Percentiles rank a stretch among this genome's conserved stretches.
Conservation (phyloP, 2,888 invertebrate species). For the Tinea pellionella region DNA sequence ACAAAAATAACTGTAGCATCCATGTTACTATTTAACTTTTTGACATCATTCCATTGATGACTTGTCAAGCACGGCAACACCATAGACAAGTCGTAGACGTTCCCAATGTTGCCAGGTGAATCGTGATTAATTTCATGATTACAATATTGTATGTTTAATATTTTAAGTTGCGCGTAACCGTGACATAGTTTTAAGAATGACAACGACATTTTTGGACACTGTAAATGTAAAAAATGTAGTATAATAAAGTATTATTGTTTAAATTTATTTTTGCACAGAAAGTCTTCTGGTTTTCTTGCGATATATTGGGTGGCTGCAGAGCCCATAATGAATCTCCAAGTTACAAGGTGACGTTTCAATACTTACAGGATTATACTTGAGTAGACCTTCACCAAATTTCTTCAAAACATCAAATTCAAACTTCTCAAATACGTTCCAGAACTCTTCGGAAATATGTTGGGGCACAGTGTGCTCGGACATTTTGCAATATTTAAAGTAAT, state of each 20-base stretch:
- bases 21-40: constrained; percentile 21
- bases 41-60: constrained; percentile 39
- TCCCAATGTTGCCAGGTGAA: constrained; percentile 19
- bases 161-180: constrained; percentile 42
- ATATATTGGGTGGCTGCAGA: too few species aligned
- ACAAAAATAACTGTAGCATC: constrained; percentile 39
- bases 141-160: constrained; percentile 51
- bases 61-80: constrained; percentile 42
- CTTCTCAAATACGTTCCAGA: constrained; percentile 37
- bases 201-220: constrained; percentile 37
- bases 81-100: constrained; percentile 34
- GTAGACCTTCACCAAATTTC: constrained; percentile 40
- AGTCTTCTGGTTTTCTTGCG: too few species aligned
- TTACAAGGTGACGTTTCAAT: too few species aligned
- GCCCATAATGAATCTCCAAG: too few species aligned
- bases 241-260: too few species aligned
- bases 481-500: constrained; percentile 44
- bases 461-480: constrained; percentile 62
- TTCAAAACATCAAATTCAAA: constrained; percentile 42
- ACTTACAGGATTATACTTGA: constrained; percentile 49
- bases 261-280: too few species aligned
- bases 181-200: constrained; percentile 44
- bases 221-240: constrained; percentile 25
- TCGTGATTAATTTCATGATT: constrained; percentile 35
- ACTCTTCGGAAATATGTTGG: constrained; percentile 45